These are phyloP conservation scores for Micrasema minimum DNA, from an alignment of 1,140 invertebrate genomes.

Conservation along the genomic window DNA sequence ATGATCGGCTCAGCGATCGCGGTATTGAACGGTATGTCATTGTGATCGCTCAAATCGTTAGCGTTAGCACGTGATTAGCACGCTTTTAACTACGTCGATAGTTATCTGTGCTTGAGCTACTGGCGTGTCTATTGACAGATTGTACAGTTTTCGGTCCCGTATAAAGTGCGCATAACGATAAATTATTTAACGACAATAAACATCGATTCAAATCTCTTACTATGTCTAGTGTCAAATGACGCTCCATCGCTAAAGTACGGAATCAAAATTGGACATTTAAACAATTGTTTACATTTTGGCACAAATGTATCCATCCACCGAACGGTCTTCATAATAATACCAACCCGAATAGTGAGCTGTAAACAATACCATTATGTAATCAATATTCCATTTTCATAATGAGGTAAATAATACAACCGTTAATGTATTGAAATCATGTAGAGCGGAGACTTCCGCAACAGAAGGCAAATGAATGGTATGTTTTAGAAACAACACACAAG, in stretches of 20 bases:
- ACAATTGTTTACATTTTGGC: constrained; percentile 23
- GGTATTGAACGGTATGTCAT: no score
- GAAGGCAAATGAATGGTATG: no score
- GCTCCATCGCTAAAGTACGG: not conserved
- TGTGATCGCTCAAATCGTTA: no score
- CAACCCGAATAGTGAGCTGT: constrained; percentile 9
- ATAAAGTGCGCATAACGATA: no score
- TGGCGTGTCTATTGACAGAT: no score
- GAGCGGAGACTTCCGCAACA: not conserved
- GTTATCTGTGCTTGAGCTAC: no score
- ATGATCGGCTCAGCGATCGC: no score
- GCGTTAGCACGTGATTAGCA: no score
- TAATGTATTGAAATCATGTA: constrained; percentile 19
- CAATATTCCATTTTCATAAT: constrained; percentile 30
- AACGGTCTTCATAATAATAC: not conserved
- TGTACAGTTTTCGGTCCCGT: no score
- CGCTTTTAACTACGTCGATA: no score
- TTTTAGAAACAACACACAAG: no score
- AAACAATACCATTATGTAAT: constrained; percentile 33
- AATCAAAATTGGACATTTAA: constrained; percentile 16
- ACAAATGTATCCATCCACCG: not conserved
- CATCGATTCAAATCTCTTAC: not conserved
- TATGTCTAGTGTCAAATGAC: not conserved
- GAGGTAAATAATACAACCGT: not conserved
- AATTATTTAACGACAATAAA: not conserved